These are phyloP conservation scores for Aphidius colemani DNA, from an alignment of 2,888 invertebrate genomes.

Conservation along the genomic window DNA sequence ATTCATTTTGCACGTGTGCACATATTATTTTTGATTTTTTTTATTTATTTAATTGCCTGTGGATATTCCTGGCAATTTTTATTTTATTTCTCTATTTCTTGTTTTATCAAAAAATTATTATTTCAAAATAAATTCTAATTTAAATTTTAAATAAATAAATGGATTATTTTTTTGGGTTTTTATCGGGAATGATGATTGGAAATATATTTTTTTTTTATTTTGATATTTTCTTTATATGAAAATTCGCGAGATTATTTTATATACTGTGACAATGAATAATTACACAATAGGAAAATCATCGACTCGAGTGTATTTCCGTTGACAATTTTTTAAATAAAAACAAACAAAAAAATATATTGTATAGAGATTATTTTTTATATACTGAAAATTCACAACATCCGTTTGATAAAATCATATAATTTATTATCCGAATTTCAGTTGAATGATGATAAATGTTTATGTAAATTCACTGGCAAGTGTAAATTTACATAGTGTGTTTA, in stretches of 20 bases:
- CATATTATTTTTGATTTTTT: no score
- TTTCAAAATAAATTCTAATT: no score
- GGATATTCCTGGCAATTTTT: no score
- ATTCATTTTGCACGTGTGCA: no score
- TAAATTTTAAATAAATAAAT: no score
- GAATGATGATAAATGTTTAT: constrained; percentile 21
- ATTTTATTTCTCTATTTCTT: no score
- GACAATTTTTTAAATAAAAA: background rate
- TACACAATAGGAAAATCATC: constrained; percentile 10
- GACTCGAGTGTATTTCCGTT: constrained; percentile 9
- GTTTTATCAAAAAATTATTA: no score
- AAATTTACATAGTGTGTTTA: constrained; percentile 22
- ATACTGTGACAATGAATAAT: constrained; percentile 11
- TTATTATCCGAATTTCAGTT: constrained; percentile 20
- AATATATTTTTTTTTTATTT: no score
- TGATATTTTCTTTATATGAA: constrained; percentile 5
- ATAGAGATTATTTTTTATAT: constrained; percentile 3
- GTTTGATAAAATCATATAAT: constrained; percentile 5
- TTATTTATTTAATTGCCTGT: no score
- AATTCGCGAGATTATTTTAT: constrained; percentile 17
- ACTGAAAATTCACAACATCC: constrained; percentile 14
- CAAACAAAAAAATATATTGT: constrained; percentile 3
- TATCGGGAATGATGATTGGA: no score
- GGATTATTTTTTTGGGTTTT: no score
- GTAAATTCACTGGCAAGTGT: background rate